These are phyloP conservation scores for Xenopus laevis DNA, from an alignment of 2,113 vertebrate genomes.

Conservation along the genomic window DNA sequence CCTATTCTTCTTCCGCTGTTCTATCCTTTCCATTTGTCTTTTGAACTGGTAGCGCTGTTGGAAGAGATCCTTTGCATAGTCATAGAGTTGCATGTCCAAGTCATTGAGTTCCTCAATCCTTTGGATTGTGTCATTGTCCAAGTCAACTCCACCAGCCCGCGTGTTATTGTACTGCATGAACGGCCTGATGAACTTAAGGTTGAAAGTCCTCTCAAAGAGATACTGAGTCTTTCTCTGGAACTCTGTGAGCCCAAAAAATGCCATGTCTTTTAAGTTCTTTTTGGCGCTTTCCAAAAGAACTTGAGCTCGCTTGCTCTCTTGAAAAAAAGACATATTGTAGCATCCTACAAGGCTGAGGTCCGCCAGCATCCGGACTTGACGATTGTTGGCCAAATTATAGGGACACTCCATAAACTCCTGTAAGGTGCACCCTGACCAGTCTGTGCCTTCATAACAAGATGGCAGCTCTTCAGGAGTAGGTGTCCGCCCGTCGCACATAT, in stretches of 20 bases:
- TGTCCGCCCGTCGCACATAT: slow-evolving; percentile 96
- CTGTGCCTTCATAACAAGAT: slow-evolving; percentile 91
- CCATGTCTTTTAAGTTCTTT: slow-evolving; percentile 97
- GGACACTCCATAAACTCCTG: slow-evolving; percentile 99
- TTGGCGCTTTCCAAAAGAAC: slow-evolving; percentile 93
- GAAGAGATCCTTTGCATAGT: slow-evolving; percentile 97
- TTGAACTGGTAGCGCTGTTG: slow-evolving; percentile 97
- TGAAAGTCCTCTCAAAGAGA: slow-evolving; percentile 95
- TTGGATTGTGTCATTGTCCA: slow-evolving; percentile 84
- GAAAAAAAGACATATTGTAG: slow-evolving; percentile 97
- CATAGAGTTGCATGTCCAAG: slow-evolving; percentile 95
- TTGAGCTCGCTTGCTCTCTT: slow-evolving; percentile 90
- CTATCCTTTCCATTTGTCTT: slow-evolving; percentile 87
- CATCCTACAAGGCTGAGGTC: slow-evolving; percentile 96
- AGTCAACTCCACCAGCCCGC: slow-evolving; percentile 88
- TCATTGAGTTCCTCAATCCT: slow-evolving; percentile 96
- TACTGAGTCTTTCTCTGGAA: slow-evolving; percentile 98
- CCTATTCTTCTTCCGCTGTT: slow-evolving; percentile 83
- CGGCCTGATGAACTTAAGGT: slow-evolving; percentile 92
- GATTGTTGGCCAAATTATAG: slow-evolving; percentile 95
- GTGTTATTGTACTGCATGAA: slow-evolving; percentile 99
- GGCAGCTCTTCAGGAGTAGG: slow-evolving; percentile 94
- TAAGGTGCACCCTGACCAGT: slow-evolving; percentile 96
- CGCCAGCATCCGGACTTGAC: slow-evolving; percentile 93
- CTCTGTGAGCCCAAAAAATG: slow-evolving; percentile 96